These are phyloP conservation scores for Polypterus bichir DNA, from an alignment of 2,113 vertebrate genomes.

Conservation along the genomic window DNA sequence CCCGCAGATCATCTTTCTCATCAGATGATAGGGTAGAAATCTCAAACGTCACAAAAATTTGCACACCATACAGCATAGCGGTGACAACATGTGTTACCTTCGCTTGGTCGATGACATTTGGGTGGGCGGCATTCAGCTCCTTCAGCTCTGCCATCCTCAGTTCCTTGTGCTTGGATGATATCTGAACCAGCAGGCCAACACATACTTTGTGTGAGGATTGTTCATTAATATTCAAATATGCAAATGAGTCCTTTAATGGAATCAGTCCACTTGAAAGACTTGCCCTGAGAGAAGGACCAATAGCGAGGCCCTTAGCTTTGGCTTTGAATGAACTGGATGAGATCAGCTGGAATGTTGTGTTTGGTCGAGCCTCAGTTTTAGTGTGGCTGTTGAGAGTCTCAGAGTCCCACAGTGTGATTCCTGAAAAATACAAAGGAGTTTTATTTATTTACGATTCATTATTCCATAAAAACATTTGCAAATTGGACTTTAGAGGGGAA, in stretches of 20 bases:
- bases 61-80: slow-evolving; percentile 20
- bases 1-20: slow-evolving; percentile 8
- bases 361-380: slow-evolving; percentile 6
- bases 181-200: slow-evolving; percentile 23
- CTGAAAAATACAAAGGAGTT: slow-evolving; percentile 7
- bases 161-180: slow-evolving; percentile 15
- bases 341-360: slow-evolving; percentile 24
- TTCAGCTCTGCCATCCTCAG: slow-evolving; percentile 26
- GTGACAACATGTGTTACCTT: slow-evolving; percentile 29
- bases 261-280: slow-evolving; percentile 28
- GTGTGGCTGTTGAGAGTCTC: slow-evolving; percentile 17
- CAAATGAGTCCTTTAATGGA: slow-evolving; percentile 20
- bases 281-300: slow-evolving; percentile 17
- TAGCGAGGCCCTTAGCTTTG: slow-evolving; percentile 21
- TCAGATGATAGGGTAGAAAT: slow-evolving; percentile 11
- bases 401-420: slow-evolving; percentile 25
- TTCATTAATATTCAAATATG: slow-evolving; percentile 24
- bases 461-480: too few relatives aligned
- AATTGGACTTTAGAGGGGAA: too few relatives aligned
- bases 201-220: slow-evolving; percentile 23
- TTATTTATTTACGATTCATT: too few relatives aligned
- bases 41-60: slow-evolving; percentile 30
- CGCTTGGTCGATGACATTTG: slow-evolving; percentile 20
- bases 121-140: slow-evolving; percentile 13
- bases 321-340: slow-evolving; percentile 21